Conservation (phyloP, 2,797 vertebrate genomes). For the Coendou prehensilis region DNA sequence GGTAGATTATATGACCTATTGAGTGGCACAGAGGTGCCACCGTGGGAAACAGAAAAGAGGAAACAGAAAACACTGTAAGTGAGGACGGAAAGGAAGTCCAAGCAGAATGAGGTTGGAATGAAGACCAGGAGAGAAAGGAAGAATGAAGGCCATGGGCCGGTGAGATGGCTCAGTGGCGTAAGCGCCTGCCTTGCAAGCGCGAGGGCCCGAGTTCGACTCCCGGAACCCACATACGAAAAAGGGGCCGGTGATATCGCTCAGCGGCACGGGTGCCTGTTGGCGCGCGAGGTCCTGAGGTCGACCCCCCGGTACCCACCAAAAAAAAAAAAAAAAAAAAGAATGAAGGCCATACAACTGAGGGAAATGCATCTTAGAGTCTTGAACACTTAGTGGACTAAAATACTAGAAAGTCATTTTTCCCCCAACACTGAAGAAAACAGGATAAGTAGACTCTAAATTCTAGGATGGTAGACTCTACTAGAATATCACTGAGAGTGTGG, state of each 20-base stretch:
- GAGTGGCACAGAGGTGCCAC: constrained; percentile 17
- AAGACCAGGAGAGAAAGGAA: background rate
- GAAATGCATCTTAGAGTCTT: background rate
- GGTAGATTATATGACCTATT: background rate
- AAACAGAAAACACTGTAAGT: constrained; percentile 36
- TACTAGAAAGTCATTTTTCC: background rate
- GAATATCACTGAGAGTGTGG: background rate
- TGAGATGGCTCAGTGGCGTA: too few species aligned
- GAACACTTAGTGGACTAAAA: background rate
- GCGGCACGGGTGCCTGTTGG: too few species aligned
- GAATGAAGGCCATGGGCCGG: background rate
- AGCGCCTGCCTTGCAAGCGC: too few species aligned
- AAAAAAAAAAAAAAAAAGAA: too few species aligned
- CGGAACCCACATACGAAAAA: too few species aligned
- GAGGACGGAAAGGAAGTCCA: background rate
- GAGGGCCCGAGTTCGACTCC: too few species aligned
- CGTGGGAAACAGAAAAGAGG: background rate
- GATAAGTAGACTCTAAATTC: constrained; percentile 10
- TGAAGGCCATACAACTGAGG: background rate
- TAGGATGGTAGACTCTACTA: background rate
- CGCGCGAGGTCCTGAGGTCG: too few species aligned
- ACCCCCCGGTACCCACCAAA: too few species aligned
- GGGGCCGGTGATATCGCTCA: too few species aligned
- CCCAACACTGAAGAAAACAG: background rate
- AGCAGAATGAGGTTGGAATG: background rate